These are phyloP conservation scores for Vesta saturnalis DNA, from an alignment of 2,888 invertebrate species.

Conservation along the genomic window DNA sequence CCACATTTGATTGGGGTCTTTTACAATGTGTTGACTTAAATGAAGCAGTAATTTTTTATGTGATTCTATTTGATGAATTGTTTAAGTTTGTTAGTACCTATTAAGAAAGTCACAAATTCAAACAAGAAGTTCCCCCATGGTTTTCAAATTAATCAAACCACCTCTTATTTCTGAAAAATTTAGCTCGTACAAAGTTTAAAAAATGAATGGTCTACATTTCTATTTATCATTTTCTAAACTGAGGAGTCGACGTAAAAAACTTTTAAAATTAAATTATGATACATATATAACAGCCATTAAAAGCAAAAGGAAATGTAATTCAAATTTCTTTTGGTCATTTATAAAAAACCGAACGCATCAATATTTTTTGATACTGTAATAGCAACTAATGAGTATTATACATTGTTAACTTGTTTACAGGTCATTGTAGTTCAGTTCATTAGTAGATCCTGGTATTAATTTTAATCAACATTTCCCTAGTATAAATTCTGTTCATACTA, in stretches of 20 bases:
- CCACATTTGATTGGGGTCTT: not conserved
- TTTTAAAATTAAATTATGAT: not conserved
- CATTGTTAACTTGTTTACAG: not conserved
- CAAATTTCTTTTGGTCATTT: not conserved
- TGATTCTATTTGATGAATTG: not conserved
- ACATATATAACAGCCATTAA: not conserved
- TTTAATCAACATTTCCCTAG: not conserved
- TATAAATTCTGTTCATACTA: not conserved
- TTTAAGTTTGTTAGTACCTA: not conserved
- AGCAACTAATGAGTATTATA: not conserved
- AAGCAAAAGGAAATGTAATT: not conserved
- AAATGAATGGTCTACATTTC: not conserved
- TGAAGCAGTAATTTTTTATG: not conserved
- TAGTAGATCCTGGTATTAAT: not conserved
- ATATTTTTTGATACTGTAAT: not conserved
- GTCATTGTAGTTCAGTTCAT: not conserved
- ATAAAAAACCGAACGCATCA: not conserved
- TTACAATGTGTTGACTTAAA: not conserved
- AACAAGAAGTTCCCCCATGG: not conserved
- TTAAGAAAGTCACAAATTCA: not conserved
- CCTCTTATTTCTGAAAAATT: not conserved
- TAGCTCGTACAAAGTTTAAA: not conserved
- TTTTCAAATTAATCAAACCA: not conserved
- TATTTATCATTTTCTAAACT: not conserved
- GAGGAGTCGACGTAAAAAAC: not conserved